Base-by-base conservation (phyloP, 2,797 vertebrate genomes). In the Clarias pachynema region DNA sequence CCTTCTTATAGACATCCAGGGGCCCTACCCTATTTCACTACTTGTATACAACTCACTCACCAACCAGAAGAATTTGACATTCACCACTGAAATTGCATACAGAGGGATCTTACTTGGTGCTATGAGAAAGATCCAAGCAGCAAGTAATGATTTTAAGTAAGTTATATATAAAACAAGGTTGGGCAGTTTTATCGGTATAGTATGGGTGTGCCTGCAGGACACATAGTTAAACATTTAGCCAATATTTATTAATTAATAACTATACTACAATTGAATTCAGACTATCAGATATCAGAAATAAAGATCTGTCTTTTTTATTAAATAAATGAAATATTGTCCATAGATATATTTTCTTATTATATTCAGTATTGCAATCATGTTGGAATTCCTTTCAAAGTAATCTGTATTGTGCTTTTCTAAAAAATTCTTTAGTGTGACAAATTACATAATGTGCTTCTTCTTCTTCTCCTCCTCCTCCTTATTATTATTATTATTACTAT, bases 51-150 rank as follows among this genome's bases (percentile, higher is more conserved):
- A 87, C 78, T 84, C 82, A 31, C 9, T 84, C 22, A 56, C 29
- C 15, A 56, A 63, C 20, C 62, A 66, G 57, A 16, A 26, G 22
- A 87, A 87, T 63, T 4, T 81, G 26, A 87, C 82, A 8, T 84
- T 34, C 18, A 29, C 16, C 63, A 81, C 82, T 37, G 56, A 87
- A 1, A 84, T 82, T 56, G 79, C 82, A 68, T 87, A 87, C 86
- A 84, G 89, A 59, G 93, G 93, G 0, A 91, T 93, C 53, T 91
- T 94, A 85, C 88, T 94, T 57, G 91, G 93, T 0, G 93, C 93
- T 60, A 88, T 94, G 90, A 92, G 79, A 88, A 92, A 86, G 86
- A 92, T 94, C 24, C 89, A 93, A 85, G 83, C 90, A 70, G 78
- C 83, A 22, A 82, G 91, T 24, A 84, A 18, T 0, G 82, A 87